Evolutionary conservation across 2,888 invertebrate species (phyloP), one percentile per base, ranked within the genome.

Genomic region (Coecobrya sp.): DNA sequence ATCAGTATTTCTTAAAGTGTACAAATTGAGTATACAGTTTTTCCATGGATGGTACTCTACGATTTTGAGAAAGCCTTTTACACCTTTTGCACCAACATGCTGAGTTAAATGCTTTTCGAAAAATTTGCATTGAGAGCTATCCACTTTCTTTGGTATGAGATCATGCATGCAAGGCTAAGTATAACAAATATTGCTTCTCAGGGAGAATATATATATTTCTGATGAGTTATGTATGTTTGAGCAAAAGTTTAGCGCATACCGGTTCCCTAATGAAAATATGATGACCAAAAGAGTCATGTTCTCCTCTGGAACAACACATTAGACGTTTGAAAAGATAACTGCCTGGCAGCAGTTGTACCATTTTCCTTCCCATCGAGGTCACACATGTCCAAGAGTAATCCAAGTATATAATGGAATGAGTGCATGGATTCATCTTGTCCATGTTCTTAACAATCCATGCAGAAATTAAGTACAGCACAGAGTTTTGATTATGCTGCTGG

Each of bases 361-460:
- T 93, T 87, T 93, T 94, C 25, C 94, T 90, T 1, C 92, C 87
- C 79, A 91, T 42, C 16, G 82, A 59, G 8, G 93, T 92, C 0
- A 93, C 93, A n/a, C 27, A 65, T 7, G 94, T 94, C 91, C 93
- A 94, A 16, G 93, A 93, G 42, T 88, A 93, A 59, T 94, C 93
- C 27, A 94, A 82, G 27, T 59, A 73, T 11, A n/a, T 36, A 16
- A 88, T 7, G 11, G 87, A 92, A 45, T 79, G 70, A 5, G 81
- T 91, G 10, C 93, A 65, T 11, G 90, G 81, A 59, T 94, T 93
- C 90, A 94, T 93, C 30, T 91, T 88, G 22, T 93, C 87, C 65
- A 81, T 13, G 76, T 94, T 94, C 52, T 94, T 94, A 19, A 65
- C 55, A 1, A 94, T 73, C 93, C 93, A 94, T 0, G 93, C 84